A percentile compares a stretch with the other conserved stretches of the same genome.
phyloP scores from a whole-genome alignment of 2,113 vertebrate genomes.

The Microcebus jonahi region DNA sequence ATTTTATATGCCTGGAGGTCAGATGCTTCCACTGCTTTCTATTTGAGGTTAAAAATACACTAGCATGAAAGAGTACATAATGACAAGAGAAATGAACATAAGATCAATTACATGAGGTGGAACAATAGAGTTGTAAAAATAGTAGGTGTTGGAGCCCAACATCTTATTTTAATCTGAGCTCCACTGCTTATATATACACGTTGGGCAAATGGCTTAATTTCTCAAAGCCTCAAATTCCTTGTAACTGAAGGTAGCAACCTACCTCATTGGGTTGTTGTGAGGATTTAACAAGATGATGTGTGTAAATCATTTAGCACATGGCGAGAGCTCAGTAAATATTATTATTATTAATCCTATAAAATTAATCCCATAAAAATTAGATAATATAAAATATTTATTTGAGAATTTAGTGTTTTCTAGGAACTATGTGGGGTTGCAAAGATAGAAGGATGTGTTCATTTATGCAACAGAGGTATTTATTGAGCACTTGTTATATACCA shows the following conservation, averaged over 20 bases:
- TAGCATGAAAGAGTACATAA: background rate
- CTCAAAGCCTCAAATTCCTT: slow-evolving; percentile 24
- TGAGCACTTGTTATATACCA: background rate
- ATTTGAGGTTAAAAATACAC: slow-evolving; percentile 28
- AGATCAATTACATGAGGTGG: background rate
- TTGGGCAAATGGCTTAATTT: slow-evolving; percentile 28
- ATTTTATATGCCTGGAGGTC: background rate
- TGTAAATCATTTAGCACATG: background rate
- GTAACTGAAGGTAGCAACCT: slow-evolving; percentile 1
- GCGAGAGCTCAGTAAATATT: background rate
- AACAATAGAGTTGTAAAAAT: background rate
- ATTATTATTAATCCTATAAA: background rate
- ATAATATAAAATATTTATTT: background rate
- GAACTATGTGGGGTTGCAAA: background rate
- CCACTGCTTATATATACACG: background rate
- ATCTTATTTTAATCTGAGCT: background rate
- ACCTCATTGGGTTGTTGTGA: background rate
- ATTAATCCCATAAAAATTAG: background rate
- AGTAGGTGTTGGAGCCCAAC: background rate
- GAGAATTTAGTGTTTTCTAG: background rate
- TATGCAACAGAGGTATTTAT: background rate
- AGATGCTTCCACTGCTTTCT: background rate
- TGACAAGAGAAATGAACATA: slow-evolving; percentile 20
- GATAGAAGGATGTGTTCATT: background rate
- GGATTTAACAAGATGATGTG: background rate